These are phyloP conservation scores for Aphidoletes aphidimyza DNA, from an alignment of 2,888 invertebrate genomes.

Conservation along the genomic window DNA sequence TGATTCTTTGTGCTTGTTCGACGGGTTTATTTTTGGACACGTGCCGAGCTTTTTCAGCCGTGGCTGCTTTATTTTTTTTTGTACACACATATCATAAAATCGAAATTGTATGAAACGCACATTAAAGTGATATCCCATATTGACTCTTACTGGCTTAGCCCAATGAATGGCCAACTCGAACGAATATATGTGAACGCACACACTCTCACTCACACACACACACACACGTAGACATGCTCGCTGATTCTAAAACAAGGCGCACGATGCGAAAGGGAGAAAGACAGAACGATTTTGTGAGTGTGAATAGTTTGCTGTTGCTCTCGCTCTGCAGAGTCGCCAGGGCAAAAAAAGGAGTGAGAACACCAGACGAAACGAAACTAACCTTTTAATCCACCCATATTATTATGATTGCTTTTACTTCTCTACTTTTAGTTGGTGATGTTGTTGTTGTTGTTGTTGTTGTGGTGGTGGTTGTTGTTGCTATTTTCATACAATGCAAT, in stretches of 20 bases:
- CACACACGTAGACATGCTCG: neutral
- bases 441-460: no score
- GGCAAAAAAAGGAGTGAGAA: constrained; percentile 24
- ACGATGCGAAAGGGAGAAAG: neutral
- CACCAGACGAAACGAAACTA: constrained; percentile 53
- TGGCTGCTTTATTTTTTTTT: neutral
- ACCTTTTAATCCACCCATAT: constrained; percentile 54
- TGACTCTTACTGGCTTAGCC: constrained; percentile 30
- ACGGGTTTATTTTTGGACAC: constrained; percentile 50
- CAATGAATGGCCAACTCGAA: neutral
- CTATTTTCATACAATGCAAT: constrained; percentile 11
- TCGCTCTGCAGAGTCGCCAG: no score
- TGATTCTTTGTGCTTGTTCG: neutral
- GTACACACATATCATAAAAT: constrained; percentile 5
- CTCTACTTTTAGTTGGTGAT: neutral
- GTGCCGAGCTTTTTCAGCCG: constrained; percentile 5
- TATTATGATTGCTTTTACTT: constrained; percentile 43
- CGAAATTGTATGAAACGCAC: constrained; percentile 35
- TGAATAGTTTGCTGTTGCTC: no score
- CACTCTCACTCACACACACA: neutral
- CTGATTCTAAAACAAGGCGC: neutral
- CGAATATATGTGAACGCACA: neutral
- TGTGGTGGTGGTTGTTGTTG: no score
- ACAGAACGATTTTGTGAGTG: neutral
- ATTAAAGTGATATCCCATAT: constrained; percentile 35